These are phyloP conservation scores for Erynnis tages DNA, from an alignment of 2,888 invertebrate genomes.

Conservation along the genomic window DNA sequence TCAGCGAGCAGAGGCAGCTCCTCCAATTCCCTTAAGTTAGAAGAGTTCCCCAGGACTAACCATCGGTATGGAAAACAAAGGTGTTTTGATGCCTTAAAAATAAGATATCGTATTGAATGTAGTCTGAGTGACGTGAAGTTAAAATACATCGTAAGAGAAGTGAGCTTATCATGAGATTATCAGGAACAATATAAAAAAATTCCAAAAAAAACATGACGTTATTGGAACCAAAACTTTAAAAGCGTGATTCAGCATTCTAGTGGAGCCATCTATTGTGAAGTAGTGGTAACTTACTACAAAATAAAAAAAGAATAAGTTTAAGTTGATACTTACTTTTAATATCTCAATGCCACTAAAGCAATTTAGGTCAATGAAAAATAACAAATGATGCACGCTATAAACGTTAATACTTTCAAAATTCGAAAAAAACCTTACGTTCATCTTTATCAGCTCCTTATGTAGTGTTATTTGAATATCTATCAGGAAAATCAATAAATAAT, in stretches of 20 bases:
- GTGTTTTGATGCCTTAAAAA: slow-evolving; percentile 44
- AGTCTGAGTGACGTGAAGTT: no score
- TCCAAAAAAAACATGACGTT: no score
- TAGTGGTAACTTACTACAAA: neutral
- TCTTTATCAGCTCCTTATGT: slow-evolving; percentile 40
- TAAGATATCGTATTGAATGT: neutral
- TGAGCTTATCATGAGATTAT: no score
- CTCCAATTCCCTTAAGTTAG: slow-evolving; percentile 30
- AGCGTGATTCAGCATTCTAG: no score
- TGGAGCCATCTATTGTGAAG: no score
- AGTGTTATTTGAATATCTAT: slow-evolving; percentile 35
- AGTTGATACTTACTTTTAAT: slow-evolving; percentile 44
- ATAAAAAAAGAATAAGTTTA: neutral
- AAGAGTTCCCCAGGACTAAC: slow-evolving; percentile 43
- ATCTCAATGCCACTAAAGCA: slow-evolving; percentile 43
- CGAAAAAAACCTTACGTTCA: slow-evolving; percentile 42
- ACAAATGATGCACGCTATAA: slow-evolving; percentile 44
- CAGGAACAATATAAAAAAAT: no score
- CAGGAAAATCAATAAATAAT: slow-evolving; percentile 6
- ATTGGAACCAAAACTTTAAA: no score
- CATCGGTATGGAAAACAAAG: slow-evolving; percentile 58
- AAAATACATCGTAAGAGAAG: no score
- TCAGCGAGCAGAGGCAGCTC: slow-evolving; percentile 46
- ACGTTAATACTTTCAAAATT: slow-evolving; percentile 32
- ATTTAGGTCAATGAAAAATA: slow-evolving; percentile 55